phyloP scores from a whole-genome alignment of 2,113 vertebrate species.

The Xiphophorus couchianus region DNA sequence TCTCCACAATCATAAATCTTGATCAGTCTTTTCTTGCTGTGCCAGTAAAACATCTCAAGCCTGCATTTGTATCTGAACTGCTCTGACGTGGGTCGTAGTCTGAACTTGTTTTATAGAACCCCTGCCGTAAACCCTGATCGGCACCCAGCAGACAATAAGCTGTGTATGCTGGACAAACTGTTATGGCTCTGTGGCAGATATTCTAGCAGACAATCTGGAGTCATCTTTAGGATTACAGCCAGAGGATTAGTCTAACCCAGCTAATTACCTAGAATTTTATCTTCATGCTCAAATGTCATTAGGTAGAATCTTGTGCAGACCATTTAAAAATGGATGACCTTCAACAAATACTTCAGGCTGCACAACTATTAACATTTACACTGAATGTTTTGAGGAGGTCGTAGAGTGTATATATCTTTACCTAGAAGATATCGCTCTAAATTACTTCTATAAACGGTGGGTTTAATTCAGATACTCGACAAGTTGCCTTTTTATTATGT shows the following conservation, averaged over 20 bases:
- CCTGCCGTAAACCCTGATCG: background rate
- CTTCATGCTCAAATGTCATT: constrained; percentile 37
- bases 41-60: no score
- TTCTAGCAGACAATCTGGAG: constrained; percentile 56
- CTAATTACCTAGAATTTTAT: constrained; percentile 61
- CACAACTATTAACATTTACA: constrained; percentile 7
- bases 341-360: constrained; percentile 20
- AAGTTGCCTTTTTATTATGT: no score
- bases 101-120: constrained; percentile 1
- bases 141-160: constrained; percentile 6
- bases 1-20: background rate
- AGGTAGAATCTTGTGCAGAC: constrained; percentile 20
- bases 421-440: background rate
- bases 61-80: background rate
- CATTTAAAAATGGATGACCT: constrained; percentile 14
- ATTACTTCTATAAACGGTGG: background rate
- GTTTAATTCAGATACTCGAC: no score
- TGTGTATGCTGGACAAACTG: constrained; percentile 15
- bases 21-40: background rate
- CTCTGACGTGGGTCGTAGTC: background rate
- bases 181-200: constrained; percentile 46
- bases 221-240: constrained; percentile 43
- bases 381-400: background rate
- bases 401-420: background rate
- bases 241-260: constrained; percentile 42